Base-by-base conservation (phyloP, 1,140 invertebrate genomes). In the Musca vetustissima region DNA sequence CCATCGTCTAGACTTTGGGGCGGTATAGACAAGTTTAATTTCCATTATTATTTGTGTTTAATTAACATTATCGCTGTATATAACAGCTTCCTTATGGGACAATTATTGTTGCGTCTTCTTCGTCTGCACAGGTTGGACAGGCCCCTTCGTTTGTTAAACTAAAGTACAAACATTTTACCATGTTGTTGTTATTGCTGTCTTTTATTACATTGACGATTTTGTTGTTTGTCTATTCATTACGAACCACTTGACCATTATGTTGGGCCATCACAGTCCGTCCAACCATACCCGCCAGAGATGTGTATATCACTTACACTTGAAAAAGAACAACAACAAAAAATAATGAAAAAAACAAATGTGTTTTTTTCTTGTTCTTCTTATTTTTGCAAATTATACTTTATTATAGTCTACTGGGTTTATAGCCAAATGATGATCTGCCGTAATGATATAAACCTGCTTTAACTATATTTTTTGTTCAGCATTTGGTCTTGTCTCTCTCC, bases 221-320 rank as follows among this genome's bases (percentile, higher is more conserved):
- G 19, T 24, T 53, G 21, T 53, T 53, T 21, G 17, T 22, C 19
- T 22, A 53, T 22, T 21, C 11, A 57, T 17, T 15, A 2, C 2
- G 24, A 57, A 57, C 22, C 53, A 57, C 53, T 57, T 57, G 24
- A 57, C 24, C 53, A 57, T n/a, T 24, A 3, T 57, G 9, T 1
- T 57, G 2, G 19, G 2, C 22, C 52, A 9, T 53, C 11, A 6
- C 24, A 57, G 15, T 24, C 24, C n/a, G n/a, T n/a, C n/a, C n/a
- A n/a, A n/a, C n/a, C n/a, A n/a, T n/a, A n/a, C n/a, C n/a, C n/a
- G 24, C 25, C 25, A 57, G 53, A 24, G 24, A 28, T 25, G 53
- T 57, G 53, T 57, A 28, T 57, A 57, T 57, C 24, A 57, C 22
- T 57, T 57, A 57, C 24, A 57, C 53, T 57, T 28, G 15, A 57